phyloP scores from a whole-genome alignment of 2,888 invertebrate species.

The Phyllotreta striolata region DNA sequence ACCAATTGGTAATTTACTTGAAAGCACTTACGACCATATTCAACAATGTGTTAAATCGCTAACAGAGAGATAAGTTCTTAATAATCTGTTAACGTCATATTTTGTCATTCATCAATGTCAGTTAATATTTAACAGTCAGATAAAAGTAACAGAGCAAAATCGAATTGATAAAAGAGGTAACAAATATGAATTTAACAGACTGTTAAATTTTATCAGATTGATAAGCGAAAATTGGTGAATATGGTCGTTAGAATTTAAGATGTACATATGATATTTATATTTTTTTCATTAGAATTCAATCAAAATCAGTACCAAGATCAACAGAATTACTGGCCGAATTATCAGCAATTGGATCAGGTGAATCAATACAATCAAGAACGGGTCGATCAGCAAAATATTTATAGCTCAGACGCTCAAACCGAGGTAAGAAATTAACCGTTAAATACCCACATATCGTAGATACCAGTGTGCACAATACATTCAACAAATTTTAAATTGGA shows the following conservation, averaged over 20 bases:
- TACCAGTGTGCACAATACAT: not conserved
- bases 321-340: conserved; percentile 51
- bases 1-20: conserved; percentile 16
- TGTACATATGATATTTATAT: no score
- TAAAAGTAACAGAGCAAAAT: no score
- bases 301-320: conserved; percentile 51
- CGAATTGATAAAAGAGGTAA: no score
- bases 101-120: no score
- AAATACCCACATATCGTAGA: no score
- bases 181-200: no score
- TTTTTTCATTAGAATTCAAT: conserved; percentile 24
- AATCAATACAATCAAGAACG: conserved; percentile 51
- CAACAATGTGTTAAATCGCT: conserved; percentile 42
- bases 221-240: no score
- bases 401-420: conserved; percentile 55
- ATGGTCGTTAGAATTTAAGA: no score
- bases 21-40: conserved; percentile 40
- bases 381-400: conserved; percentile 50
- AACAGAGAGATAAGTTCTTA: no score
- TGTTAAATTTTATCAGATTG: no score
- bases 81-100: no score
- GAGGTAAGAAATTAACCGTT: conserved; percentile 53
- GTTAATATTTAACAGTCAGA: no score
- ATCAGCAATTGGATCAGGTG: conserved; percentile 49
- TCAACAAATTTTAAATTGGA: not conserved